These are phyloP conservation scores for Camptogramma bilineatum DNA, from an alignment of 2,888 invertebrate species.

Conservation along the genomic window DNA sequence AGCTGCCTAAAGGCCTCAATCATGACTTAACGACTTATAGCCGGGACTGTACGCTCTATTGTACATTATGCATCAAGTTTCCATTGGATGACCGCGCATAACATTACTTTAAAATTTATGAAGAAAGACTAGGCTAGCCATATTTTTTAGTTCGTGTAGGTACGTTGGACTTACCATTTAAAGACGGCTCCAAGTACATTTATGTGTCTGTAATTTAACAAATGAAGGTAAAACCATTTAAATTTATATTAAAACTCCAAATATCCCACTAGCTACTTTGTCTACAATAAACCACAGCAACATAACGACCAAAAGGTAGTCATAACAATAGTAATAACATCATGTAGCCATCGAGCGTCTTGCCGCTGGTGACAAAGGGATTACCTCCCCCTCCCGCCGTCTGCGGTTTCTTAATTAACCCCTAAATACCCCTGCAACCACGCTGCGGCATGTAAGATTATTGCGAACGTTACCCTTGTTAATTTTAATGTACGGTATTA, in stretches of 20 bases:
- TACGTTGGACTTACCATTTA: too few relatives aligned
- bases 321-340: conserved; percentile 58
- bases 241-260: too few relatives aligned
- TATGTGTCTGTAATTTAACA: too few relatives aligned
- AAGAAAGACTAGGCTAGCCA: too few relatives aligned
- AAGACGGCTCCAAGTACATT: too few relatives aligned
- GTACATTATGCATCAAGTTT: too few relatives aligned
- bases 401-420: conserved; percentile 85
- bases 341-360: conserved; percentile 61
- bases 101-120: too few relatives aligned
- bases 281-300: conserved; percentile 15
- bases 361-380: conserved; percentile 79
- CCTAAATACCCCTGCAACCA: conserved; percentile 77
- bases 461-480: conserved; percentile 77
- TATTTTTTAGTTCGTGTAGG: too few relatives aligned
- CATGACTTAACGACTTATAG: too few relatives aligned
- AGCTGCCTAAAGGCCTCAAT: not conserved
- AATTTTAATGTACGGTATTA: conserved; percentile 78
- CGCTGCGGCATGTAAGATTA: conserved; percentile 75
- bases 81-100: too few relatives aligned
- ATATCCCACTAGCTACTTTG: not conserved
- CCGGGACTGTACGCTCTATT: too few relatives aligned
- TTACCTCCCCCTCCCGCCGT: conserved; percentile 67
- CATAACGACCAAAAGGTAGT: conserved; percentile 49
- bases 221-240: too few relatives aligned